Percentiles rank a stretch among this genome's conserved stretches.
These are phyloP conservation scores for Apostichopus leukothele DNA, from an alignment of 53 echinoderm and acorn worm species.

Conservation along the genomic window DNA sequence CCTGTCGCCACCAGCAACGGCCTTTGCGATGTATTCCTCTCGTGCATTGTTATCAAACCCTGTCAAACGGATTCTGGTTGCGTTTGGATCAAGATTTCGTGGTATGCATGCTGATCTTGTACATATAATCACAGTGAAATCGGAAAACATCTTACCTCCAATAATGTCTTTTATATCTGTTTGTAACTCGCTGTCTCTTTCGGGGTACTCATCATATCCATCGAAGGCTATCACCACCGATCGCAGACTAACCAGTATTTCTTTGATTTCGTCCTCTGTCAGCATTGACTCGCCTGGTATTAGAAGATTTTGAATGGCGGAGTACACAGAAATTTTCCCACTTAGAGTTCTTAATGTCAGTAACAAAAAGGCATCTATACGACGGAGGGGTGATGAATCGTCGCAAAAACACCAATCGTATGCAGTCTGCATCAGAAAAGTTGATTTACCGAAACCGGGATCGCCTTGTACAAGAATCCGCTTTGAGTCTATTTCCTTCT, in stretches of 20 bases:
- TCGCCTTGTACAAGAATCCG: too few relatives aligned
- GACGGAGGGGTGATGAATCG: too few relatives aligned
- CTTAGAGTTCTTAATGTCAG: neutral
- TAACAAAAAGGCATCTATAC: too few relatives aligned
- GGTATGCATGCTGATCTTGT: neutral
- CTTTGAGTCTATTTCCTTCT: too few relatives aligned
- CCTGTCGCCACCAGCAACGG: neutral
- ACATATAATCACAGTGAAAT: slow-evolving; percentile 6
- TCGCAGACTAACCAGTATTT: neutral
- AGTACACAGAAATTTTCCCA: neutral
- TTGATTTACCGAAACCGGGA: too few relatives aligned
- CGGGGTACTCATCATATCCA: slow-evolving; percentile 21
- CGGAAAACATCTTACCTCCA: slow-evolving; percentile 4
- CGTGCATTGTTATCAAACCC: slow-evolving; percentile 12
- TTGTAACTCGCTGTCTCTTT: neutral
- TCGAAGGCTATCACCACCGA: slow-evolving; percentile 7
- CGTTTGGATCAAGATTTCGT: neutral
- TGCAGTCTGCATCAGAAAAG: too few relatives aligned
- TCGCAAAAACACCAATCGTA: too few relatives aligned
- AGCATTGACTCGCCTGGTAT: neutral
- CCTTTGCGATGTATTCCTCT: neutral
- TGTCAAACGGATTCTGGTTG: neutral
- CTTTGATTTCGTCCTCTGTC: neutral
- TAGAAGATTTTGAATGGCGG: neutral
- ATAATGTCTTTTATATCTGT: neutral